Evolutionary conservation across 1,140 invertebrate species (phyloP), one percentile per base, ranked within the genome.

Genomic region (Frieseomelitta varia): DNA sequence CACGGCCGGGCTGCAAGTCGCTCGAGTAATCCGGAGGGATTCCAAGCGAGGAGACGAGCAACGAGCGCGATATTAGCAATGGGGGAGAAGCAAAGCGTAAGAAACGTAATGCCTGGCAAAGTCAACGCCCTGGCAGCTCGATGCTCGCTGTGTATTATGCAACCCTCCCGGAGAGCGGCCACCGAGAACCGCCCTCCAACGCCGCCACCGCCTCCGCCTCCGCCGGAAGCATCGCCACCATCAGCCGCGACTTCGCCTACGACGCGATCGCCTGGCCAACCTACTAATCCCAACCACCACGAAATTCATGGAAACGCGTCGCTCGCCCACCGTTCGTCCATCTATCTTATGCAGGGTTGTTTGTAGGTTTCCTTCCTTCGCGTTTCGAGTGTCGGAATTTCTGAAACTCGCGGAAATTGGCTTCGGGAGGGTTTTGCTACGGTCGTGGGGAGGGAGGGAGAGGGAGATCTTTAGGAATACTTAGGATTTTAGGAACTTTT

Each of bases 111-210:
- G 88, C 76, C 89, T 88, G 56, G 85, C 88, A 91, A 93, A 93
- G 93, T 94, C 93, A 94, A 94, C 93, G 93, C 93, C 93, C 93
- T 94, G 90, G 78, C 89, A 89, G 90, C 92, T 91, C 91, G 87
- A 89, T 91, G 88, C 88, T 93, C 91, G 90, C 82, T 92, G 93
- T 92, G 93, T 91, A 93, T 93, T 94, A 93, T 93, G 93, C 92
- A 93, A 94, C 93, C 93, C 92, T 91, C 85, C 91, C 84, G 47
- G 90, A 89, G 81, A 89, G 81, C 89, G 79, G 91, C 89, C 89
- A 89, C 72, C 85, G 89, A 90, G 89, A 86, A 88, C 85, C 90
- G 79, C 88, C 88, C 68, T 71, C 71, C 82, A 63, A 77, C 77
- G 72, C 84, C 84, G 82, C 86, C 90, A 74, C 86, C 88, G 4